Base-by-base conservation (phyloP, 1,140 invertebrate species). In the Zeugodacus cucurbitae region DNA sequence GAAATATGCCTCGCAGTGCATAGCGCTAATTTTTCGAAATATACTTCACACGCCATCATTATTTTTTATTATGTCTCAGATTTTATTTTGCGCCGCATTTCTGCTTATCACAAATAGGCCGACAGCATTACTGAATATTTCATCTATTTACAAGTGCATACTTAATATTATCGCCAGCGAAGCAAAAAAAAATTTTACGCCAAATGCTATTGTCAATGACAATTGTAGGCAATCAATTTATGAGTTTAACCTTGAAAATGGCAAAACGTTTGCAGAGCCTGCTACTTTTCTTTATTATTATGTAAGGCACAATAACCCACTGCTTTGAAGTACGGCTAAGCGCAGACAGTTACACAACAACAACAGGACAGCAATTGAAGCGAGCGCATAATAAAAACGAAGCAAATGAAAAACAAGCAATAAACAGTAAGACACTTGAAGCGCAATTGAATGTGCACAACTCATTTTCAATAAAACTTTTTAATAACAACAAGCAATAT, bases 391-490 rank as follows among this genome's bases (percentile, higher is more conserved):
- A 62, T 62, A 62, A 62, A n/a, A 37, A 74, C 17, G 41, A 74
- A 70, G 4, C 22, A 29, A 70, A 70, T 70, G 17, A 70, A 59
- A 70, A 70, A 70, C 32, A 70, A 74, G 67, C 34, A 37, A 34
- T 74, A 74, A 74, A 74, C 34, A 74, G 32, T 34, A 5, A 74
- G 32, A 37, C 67, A 74, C 67, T 74, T 74, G 34, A 74, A 22
- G 34, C 22, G 41, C 67, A 74, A 37, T 74, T 37, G 67, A 74
- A 41, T 74, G 34, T 74, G 34, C 34, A 8, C 67, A 74, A 74
- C 67, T 74, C 20, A 74, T 34, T 74, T 74, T 74, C 67, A 37
- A 74, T n/a, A 74, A 74, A 74, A 74, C 67, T 74, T 74, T 74
- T 37, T 26, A 62, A 62, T 26, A 62, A 62, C 58, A 62, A 62